A percentile compares a stretch with the other conserved stretches of the same genome.
Evolutionary conservation across 1,140 invertebrate genomes (phyloP).

Genomic region (Drosophila funebris): DNA sequence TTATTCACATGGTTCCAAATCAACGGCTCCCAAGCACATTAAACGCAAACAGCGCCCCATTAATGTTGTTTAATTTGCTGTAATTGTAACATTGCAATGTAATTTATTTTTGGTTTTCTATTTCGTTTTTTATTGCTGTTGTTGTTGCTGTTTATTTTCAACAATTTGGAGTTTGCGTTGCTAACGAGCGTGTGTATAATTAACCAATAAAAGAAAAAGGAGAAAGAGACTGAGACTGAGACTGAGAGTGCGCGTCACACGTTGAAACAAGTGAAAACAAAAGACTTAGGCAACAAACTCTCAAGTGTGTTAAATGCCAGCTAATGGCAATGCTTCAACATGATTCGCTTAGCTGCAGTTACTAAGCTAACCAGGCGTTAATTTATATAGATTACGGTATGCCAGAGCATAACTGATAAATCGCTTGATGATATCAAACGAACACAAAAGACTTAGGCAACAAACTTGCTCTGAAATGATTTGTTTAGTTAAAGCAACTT

Average conservation of each 20-base stretch:
- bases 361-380: background rate
- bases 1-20: conserved; percentile 63
- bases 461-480: conserved; percentile 1
- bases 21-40: conserved; percentile 46
- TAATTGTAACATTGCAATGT: conserved; percentile 64
- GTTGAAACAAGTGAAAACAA: conserved; percentile 71
- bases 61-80: conserved; percentile 63
- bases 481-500: too few relatives aligned
- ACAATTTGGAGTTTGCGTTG: conserved; percentile 44
- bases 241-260: background rate
- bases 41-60: conserved; percentile 53
- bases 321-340: conserved; percentile 43
- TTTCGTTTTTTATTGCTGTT: conserved; percentile 44
- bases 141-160: conserved; percentile 49
- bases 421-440: background rate
- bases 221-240: conserved; percentile 1
- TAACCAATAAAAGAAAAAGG: conserved; percentile 60
- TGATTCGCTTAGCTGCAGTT: conserved; percentile 1
- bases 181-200: conserved; percentile 73
- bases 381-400: background rate
- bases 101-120: conserved; percentile 56
- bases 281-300: conserved; percentile 74
- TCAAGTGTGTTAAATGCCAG: conserved; percentile 37
- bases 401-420: background rate
- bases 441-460: conserved; percentile 30